These are phyloP conservation scores for Cremastobaeus sp. DNA, from an alignment of 2,888 invertebrate species.

Conservation along the genomic window DNA sequence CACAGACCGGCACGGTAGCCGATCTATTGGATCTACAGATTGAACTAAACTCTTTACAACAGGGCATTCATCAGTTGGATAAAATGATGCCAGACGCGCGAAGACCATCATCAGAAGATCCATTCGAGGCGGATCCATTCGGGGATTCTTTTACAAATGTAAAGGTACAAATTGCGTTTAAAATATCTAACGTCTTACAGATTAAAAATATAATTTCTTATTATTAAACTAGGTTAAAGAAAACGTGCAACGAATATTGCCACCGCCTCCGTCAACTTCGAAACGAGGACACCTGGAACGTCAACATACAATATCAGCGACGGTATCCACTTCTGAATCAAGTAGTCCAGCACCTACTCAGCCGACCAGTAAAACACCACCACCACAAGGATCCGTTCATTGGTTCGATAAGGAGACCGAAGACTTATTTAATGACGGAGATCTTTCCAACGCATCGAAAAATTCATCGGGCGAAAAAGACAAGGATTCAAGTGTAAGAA, in stretches of 20 bases:
- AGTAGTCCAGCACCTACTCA: conserved; percentile 72
- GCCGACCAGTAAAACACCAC: conserved; percentile 71
- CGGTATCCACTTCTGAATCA: conserved; percentile 69
- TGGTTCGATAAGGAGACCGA: conserved; percentile 80
- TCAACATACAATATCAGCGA: conserved; percentile 71
- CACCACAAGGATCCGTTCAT: conserved; percentile 73
- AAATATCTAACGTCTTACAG: no score
- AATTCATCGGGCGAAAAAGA: conserved; percentile 71
- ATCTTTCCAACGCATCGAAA: conserved; percentile 68
- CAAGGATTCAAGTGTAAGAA: conserved; percentile 68
- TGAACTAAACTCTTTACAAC: conserved; percentile 90
- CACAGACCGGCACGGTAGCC: conserved; percentile 84
- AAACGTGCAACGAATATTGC: conserved; percentile 74
- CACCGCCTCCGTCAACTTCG: conserved; percentile 74
- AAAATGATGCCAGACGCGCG: conserved; percentile 87
- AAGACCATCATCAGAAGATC: conserved; percentile 81
- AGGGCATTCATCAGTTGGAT: conserved; percentile 93
- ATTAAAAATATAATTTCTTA: no score
- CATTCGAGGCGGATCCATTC: conserved; percentile 83
- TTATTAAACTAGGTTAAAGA: conserved; percentile 74
- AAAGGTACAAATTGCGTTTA: conserved; percentile 71
- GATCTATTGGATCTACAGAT: conserved; percentile 93
- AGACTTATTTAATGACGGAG: conserved; percentile 77
- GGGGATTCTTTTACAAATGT: conserved; percentile 86
- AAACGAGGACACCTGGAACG: conserved; percentile 74